Evolutionary conservation across 2,888 invertebrate genomes (phyloP).

Genomic region (Zygogramma bicolorata): DNA sequence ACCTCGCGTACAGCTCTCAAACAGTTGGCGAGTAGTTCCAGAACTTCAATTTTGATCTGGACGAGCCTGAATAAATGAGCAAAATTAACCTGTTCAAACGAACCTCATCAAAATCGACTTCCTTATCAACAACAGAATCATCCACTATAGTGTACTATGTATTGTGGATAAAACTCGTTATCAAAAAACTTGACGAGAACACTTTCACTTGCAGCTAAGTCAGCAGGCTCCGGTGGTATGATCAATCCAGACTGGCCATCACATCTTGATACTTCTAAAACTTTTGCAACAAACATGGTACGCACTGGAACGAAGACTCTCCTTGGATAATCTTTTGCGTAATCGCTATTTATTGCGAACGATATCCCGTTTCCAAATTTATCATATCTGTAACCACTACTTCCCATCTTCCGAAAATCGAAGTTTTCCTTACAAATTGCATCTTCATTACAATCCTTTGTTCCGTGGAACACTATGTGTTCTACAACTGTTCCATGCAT

Average conservation of each 20-base stretch:
- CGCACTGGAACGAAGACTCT: not conserved
- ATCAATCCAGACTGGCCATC: slow-evolving; percentile 11
- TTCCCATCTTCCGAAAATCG: slow-evolving; percentile 28
- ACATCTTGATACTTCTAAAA: slow-evolving; percentile 12
- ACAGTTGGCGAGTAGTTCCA: no score
- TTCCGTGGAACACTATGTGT: slow-evolving; percentile 30
- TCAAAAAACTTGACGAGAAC: slow-evolving; percentile 37
- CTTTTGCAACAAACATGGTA: slow-evolving; percentile 28
- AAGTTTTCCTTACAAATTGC: slow-evolving; percentile 27
- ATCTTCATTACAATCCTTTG: slow-evolving; percentile 13
- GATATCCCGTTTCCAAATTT: slow-evolving; percentile 30
- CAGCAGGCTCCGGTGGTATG: slow-evolving; percentile 24
- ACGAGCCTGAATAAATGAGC: no score
- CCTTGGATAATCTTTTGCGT: slow-evolving; percentile 24
- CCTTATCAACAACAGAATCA: no score
- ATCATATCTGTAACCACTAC: slow-evolving; percentile 9
- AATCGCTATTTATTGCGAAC: slow-evolving; percentile 18
- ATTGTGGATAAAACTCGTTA: slow-evolving; percentile 35
- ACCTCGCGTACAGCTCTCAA: no score
- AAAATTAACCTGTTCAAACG: no score
- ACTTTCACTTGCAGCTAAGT: slow-evolving; percentile 19
- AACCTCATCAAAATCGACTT: no score
- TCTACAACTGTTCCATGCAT: slow-evolving; percentile 4
- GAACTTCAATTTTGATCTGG: no score
- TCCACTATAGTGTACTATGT: slow-evolving; percentile 29